Evolutionary conservation across 2,888 invertebrate species (phyloP).

Genomic region (Euspilapteryx auroguttella): DNA sequence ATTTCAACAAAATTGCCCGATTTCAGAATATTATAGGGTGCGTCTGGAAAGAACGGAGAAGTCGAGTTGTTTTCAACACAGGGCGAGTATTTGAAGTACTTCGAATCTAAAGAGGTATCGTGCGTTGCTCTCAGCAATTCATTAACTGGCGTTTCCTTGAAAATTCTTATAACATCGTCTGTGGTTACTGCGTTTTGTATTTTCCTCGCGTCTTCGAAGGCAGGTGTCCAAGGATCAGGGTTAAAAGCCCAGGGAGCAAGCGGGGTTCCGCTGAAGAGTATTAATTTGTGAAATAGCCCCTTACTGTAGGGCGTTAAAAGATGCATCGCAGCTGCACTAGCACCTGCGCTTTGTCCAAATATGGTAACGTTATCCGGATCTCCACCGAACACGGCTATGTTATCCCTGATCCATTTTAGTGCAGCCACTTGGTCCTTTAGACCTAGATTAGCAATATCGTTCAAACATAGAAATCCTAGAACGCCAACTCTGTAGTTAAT

Average conservation of each 20-base stretch:
- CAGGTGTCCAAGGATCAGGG: constrained; percentile 18
- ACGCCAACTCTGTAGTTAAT: constrained; percentile 41
- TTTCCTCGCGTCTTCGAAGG: constrained; percentile 28
- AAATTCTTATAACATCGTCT: constrained; percentile 20
- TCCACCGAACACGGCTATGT: constrained; percentile 40
- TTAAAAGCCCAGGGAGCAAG: constrained; percentile 42
- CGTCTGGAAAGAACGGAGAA: constrained; percentile 33
- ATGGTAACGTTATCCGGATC: constrained; percentile 46
- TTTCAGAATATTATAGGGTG: constrained; percentile 30
- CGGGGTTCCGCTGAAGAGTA: constrained; percentile 35
- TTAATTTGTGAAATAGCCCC: constrained; percentile 39
- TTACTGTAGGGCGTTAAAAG: constrained; percentile 26
- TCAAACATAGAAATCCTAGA: constrained; percentile 37
- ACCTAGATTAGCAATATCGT: constrained; percentile 36
- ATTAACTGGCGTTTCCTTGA: constrained; percentile 17
- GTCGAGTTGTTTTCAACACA: constrained; percentile 28
- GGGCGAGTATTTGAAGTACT: constrained; percentile 38
- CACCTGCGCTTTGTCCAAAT: constrained; percentile 45
- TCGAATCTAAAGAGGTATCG: constrained; percentile 27
- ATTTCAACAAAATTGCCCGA: constrained; percentile 34
- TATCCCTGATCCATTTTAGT: constrained; percentile 35
- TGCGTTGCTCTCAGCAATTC: constrained; percentile 21
- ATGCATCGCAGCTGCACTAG: constrained; percentile 34
- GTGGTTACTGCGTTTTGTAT: constrained; percentile 15
- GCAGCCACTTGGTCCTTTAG: constrained; percentile 44